phyloP scores from a whole-genome alignment of 1,140 invertebrate genomes.

The Mycetomoellerius zeteki region DNA sequence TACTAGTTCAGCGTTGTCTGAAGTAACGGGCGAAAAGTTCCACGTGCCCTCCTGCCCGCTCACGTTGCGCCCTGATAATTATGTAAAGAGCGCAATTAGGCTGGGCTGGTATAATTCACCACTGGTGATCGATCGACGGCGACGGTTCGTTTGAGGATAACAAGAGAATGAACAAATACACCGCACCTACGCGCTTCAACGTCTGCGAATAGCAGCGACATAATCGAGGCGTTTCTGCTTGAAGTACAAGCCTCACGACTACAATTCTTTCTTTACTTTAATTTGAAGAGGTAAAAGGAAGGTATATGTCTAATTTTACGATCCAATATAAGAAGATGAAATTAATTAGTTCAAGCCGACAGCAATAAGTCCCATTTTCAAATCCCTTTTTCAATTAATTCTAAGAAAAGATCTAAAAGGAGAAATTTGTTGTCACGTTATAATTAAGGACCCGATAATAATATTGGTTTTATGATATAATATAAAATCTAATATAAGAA shows the following conservation, averaged over 20 bases:
- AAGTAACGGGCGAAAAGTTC: conserved; percentile 4
- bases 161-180: conserved; percentile 76
- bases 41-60: neutral
- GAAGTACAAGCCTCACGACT: neutral
- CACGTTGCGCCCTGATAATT: conserved; percentile 47
- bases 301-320: neutral
- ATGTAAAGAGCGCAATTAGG: conserved; percentile 68
- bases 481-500: neutral
- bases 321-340: neutral
- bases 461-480: neutral
- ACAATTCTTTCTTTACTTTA: neutral
- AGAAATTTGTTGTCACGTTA: neutral
- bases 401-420: neutral
- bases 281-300: neutral
- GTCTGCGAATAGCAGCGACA: conserved; percentile 13
- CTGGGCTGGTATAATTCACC: conserved; percentile 68
- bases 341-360: neutral
- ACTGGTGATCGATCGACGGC: conserved; percentile 72
- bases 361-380: neutral
- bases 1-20: neutral
- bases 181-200: conserved; percentile 69
- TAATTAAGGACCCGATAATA: neutral
- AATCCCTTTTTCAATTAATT: neutral
- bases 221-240: conserved; percentile 13
- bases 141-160: conserved; percentile 73